Evolutionary conservation across 2,797 vertebrate genomes (phyloP), one percentile per base, ranked within the genome.

Genomic region (Prunella strophiata): DNA sequence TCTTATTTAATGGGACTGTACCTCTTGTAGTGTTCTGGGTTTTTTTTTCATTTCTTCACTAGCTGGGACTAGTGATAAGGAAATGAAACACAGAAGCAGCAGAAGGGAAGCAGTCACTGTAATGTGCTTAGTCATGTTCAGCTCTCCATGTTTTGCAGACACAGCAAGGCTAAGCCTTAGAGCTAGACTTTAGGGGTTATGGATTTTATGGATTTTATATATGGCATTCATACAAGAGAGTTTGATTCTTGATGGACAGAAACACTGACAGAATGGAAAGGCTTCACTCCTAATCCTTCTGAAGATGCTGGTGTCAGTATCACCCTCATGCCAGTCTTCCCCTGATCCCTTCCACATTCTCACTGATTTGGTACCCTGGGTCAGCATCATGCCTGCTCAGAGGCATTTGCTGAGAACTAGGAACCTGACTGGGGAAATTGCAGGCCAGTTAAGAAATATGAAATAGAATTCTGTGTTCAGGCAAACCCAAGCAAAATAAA

Each of bases 311-410:
- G 21, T 45, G 34, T 61, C 47, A 18, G 13, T 11, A 16, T 74
- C 45, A 11, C 38, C 13, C 21, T 65, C 30, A 9, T 29, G 19
- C 38, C 62, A 32, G 9, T 20, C 25, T 75, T 72, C 34, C 50
- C 36, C 45, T 36, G n/a, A 32, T 45, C 12, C 48, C n/a, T 68
- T 68, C 26, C 21, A 42, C 1, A 0, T 76, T 58, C 76, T 85
- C 4, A 2, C 7, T 2, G 3, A 25, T 61, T 86, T 42, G 29
- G 13, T 38, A 30, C 27, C 43, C 30, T 45, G 58, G 15, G 6
- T 65, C 2, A 5, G 20, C 47, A 68, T 45, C 0, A 0, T 7
- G 15, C 51, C 30, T 2, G 0, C 50, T 88, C 34, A 16, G 54
- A 81, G 54, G 23, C 27, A 30, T 62, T 78, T 65, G 40, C 66